These are phyloP conservation scores for Leptocoma aspasia DNA, from an alignment of 2,113 vertebrate genomes.

Conservation along the genomic window DNA sequence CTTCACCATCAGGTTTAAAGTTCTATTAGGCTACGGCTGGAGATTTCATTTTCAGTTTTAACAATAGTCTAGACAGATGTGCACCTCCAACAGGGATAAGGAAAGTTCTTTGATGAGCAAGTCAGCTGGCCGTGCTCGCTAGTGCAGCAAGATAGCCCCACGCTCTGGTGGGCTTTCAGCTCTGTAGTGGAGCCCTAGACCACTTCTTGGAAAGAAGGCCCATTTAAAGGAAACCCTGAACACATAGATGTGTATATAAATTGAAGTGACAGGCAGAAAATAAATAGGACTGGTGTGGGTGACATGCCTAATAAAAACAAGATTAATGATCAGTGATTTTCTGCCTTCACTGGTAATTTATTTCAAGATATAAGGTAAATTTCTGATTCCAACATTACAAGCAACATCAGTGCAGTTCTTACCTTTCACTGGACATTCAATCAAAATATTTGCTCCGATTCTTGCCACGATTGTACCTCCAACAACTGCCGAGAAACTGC, in stretches of 20 bases:
- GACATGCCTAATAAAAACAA: background rate
- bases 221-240: background rate
- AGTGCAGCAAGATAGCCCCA: background rate
- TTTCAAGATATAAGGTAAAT: background rate
- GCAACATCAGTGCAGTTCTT: background rate
- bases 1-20: slow-evolving; percentile 50
- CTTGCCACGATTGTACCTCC: slow-evolving; percentile 74
- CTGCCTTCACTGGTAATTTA: background rate
- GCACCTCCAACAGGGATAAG: slow-evolving; percentile 23
- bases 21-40: slow-evolving; percentile 44
- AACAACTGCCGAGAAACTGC: slow-evolving; percentile 65
- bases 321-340: background rate
- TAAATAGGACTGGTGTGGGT: background rate
- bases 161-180: background rate
- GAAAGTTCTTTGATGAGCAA: slow-evolving; percentile 58
- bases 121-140: slow-evolving; percentile 5
- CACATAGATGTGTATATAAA: background rate
- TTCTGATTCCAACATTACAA: background rate
- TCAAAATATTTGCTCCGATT: slow-evolving; percentile 69
- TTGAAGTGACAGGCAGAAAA: background rate
- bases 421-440: slow-evolving; percentile 86
- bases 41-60: slow-evolving; percentile 47
- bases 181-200: background rate
- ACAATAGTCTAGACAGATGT: slow-evolving; percentile 42
- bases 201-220: background rate